Evolutionary conservation across 2,888 invertebrate species (phyloP).

Genomic region (Epistrophella euchroma): DNA sequence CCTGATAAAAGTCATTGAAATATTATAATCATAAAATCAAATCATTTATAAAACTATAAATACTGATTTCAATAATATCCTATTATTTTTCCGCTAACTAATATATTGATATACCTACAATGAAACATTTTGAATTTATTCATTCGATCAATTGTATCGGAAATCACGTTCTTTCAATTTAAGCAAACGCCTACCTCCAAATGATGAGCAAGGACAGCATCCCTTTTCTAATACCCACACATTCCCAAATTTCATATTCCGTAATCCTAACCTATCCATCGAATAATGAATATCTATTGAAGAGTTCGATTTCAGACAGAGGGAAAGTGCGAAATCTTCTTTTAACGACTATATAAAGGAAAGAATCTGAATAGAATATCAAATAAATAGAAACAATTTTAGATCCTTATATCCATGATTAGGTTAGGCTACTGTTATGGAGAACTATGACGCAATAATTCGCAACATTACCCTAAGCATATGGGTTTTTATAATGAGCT

Average conservation of each 20-base stretch:
- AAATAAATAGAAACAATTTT: background rate
- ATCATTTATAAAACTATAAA: too few relatives aligned
- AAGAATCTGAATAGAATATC: background rate
- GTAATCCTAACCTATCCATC: background rate
- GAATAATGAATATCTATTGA: background rate
- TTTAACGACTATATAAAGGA: background rate
- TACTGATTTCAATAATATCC: too few relatives aligned
- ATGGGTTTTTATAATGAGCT: background rate
- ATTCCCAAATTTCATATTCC: background rate
- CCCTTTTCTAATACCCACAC: background rate
- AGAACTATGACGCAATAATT: background rate
- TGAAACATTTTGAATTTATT: background rate
- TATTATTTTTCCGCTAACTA: too few relatives aligned
- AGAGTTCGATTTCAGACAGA: background rate
- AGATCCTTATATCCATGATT: background rate
- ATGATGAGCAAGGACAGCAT: background rate
- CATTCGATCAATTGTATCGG: background rate
- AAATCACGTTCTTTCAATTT: conserved; percentile 1
- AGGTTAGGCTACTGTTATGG: background rate
- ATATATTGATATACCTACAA: background rate
- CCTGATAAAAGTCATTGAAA: too few relatives aligned
- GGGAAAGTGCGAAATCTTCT: background rate
- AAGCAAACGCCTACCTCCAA: background rate
- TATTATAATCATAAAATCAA: too few relatives aligned
- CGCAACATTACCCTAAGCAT: background rate